These are phyloP conservation scores for Lasius fuliginosus DNA, from an alignment of 2,888 invertebrate species.

Conservation along the genomic window DNA sequence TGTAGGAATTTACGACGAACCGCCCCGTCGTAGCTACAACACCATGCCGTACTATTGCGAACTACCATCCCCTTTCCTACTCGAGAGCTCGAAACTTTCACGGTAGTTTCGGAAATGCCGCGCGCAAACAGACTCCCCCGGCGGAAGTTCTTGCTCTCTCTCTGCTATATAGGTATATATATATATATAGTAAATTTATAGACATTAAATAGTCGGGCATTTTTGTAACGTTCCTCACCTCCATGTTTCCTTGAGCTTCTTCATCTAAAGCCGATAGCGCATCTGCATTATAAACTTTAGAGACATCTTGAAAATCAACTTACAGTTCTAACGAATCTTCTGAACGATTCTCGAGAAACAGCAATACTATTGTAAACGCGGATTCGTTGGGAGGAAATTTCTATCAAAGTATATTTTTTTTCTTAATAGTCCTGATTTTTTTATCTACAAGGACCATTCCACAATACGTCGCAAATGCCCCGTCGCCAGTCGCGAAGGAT, in stretches of 20 bases:
- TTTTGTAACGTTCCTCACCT: constrained; percentile 25
- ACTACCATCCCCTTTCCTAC: constrained; percentile 16
- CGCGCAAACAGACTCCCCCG: constrained; percentile 59
- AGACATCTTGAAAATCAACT: constrained; percentile 36
- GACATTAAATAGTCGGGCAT: constrained; percentile 55
- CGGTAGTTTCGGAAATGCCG: constrained; percentile 59
- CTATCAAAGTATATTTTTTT: background rate
- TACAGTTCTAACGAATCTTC: background rate
- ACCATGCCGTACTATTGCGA: constrained; percentile 30
- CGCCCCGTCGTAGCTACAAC: constrained; percentile 18
- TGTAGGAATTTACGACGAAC: constrained; percentile 62
- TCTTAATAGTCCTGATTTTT: background rate
- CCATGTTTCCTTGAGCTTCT: background rate
- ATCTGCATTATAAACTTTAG: constrained; percentile 24
- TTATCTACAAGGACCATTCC: too few relatives aligned
- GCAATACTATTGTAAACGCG: background rate
- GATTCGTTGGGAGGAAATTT: background rate
- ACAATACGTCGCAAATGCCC: too few relatives aligned
- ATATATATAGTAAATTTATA: constrained; percentile 37
- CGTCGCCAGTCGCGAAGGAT: too few relatives aligned
- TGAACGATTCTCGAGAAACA: background rate
- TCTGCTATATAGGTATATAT: background rate
- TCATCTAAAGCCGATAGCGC: constrained; percentile 15
- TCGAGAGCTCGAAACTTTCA: constrained; percentile 62
- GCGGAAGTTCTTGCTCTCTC: constrained; percentile 57